These are phyloP conservation scores for Cataglyphis rosenhaueri DNA, from an alignment of 2,888 invertebrate genomes.

Conservation along the genomic window DNA sequence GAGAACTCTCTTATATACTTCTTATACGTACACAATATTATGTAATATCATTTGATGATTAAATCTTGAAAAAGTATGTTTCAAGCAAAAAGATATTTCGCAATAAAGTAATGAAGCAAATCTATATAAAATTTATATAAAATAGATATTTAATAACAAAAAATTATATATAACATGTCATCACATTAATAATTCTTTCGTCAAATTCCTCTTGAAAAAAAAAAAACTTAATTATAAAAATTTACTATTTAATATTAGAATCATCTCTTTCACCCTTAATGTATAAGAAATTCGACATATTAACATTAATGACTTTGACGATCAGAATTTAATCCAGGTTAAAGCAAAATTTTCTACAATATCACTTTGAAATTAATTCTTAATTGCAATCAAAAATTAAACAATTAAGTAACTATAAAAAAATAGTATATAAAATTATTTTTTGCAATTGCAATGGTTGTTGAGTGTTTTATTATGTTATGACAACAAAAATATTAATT, in stretches of 20 bases:
- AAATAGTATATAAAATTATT: background rate
- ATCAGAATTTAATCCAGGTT: background rate
- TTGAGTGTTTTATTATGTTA: too few relatives aligned
- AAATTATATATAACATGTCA: too few relatives aligned
- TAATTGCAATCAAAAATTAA: background rate
- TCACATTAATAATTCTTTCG: background rate
- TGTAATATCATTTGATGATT: too few relatives aligned
- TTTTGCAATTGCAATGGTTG: background rate
- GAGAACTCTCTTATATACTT: too few relatives aligned
- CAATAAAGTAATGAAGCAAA: background rate
- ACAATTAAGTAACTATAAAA: background rate
- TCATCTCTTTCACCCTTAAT: background rate
- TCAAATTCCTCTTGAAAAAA: background rate
- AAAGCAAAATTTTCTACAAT: background rate
- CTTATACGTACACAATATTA: too few relatives aligned
- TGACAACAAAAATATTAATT: too few relatives aligned
- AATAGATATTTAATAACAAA: too few relatives aligned
- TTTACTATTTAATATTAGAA: background rate
- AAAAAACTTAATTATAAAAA: background rate
- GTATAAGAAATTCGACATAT: background rate
- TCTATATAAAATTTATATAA: background rate
- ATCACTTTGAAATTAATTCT: too few relatives aligned
- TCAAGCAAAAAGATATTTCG: background rate
- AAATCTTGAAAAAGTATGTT: too few relatives aligned
- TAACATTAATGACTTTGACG: background rate